Conservation (phyloP, 2,113 vertebrate genomes). For the Calyptomena viridis region DNA sequence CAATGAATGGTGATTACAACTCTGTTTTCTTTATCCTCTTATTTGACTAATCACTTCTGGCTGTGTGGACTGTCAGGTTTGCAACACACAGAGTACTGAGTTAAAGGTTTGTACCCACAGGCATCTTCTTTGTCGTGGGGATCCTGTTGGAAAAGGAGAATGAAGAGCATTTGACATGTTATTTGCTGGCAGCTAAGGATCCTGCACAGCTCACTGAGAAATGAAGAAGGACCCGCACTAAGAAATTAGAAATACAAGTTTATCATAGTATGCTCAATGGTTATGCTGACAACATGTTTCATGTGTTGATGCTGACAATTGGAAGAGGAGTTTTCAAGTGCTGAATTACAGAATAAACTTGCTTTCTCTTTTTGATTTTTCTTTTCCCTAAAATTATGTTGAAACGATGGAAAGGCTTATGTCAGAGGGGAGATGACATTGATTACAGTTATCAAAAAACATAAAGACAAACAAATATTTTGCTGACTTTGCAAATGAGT, state of each 20-base stretch:
- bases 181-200: background rate
- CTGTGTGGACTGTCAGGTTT: background rate
- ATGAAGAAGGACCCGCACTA: background rate
- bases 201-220: background rate
- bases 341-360: background rate
- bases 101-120: background rate
- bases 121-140: accelerated
- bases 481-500: background rate
- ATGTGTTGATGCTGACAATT: background rate
- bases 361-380: background rate
- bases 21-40: slow-evolving; percentile 17
- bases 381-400: accelerated
- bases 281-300: background rate
- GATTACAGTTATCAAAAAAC: background rate
- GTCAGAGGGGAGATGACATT: background rate
- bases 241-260: background rate
- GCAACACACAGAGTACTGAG: background rate
- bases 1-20: slow-evolving; percentile 15
- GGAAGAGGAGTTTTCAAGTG: background rate
- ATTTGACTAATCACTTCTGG: background rate
- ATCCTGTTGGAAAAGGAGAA: background rate
- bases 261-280: background rate
- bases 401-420: background rate
- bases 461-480: background rate
- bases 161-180: background rate